Conservation (phyloP, 2,888 invertebrate genomes). For the Trichogramma evanescens region DNA sequence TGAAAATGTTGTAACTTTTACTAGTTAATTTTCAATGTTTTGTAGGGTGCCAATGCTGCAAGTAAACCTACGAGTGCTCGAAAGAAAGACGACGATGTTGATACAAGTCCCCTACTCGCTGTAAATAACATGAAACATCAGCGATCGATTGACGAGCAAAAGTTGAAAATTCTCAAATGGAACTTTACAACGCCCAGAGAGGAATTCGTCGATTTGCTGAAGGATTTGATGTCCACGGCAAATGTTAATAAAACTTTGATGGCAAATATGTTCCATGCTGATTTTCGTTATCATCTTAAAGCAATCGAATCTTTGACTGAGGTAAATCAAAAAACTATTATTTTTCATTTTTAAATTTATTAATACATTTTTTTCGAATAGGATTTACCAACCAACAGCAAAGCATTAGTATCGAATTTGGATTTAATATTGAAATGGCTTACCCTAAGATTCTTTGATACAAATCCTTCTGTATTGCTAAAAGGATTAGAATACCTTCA, state of each 20-base stretch:
- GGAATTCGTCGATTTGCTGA: conserved; percentile 88
- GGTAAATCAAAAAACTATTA: conserved; percentile 34
- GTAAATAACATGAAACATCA: conserved; percentile 86
- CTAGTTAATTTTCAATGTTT: background rate
- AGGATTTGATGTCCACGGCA: conserved; percentile 82
- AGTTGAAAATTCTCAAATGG: conserved; percentile 89
- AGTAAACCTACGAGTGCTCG: conserved; percentile 45
- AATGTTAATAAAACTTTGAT: conserved; percentile 82
- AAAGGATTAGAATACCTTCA: conserved; percentile 91
- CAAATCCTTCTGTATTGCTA: conserved; percentile 92
- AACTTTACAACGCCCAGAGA: conserved; percentile 88
- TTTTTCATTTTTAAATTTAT: background rate
- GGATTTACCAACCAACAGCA: conserved; percentile 70
- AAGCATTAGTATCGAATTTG: conserved; percentile 79
- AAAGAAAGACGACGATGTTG: conserved; percentile 82
- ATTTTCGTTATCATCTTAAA: conserved; percentile 89
- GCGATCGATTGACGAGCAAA: conserved; percentile 88
- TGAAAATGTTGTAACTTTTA: background rate
- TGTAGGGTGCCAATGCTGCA: conserved; percentile 24
- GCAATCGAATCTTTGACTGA: conserved; percentile 86
- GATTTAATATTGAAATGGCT: conserved; percentile 96
- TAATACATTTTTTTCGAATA: conserved; percentile 29
- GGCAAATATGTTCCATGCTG: conserved; percentile 88
- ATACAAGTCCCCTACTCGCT: conserved; percentile 60
- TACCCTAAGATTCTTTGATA: conserved; percentile 94